Percentiles rank a stretch among this genome's conserved stretches.
Conservation (phyloP, 2,113 vertebrate genomes). For the Noturus placidus region DNA sequence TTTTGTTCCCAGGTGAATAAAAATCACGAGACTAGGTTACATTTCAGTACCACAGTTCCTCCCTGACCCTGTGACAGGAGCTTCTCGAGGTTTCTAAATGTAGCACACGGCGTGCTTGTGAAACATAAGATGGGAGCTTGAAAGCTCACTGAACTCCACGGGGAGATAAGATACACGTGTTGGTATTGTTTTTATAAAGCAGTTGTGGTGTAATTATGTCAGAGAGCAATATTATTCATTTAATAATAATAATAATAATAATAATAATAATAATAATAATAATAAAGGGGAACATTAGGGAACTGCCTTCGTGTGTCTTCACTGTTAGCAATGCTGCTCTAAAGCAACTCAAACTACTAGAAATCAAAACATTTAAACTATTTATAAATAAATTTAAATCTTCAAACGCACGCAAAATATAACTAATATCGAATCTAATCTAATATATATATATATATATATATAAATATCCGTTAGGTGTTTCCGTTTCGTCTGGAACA, state of each 20-base stretch:
- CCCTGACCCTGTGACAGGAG: background rate
- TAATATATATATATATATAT: no score
- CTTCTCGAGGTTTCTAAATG: conserved; percentile 14
- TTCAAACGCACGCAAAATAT: background rate
- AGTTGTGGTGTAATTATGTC: no score
- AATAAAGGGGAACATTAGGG: no score
- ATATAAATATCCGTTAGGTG: background rate
- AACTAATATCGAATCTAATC: no score
- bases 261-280: no score
- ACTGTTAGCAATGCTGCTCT: background rate
- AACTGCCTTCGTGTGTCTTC: background rate
- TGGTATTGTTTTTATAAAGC: no score
- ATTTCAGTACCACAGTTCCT: background rate
- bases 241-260: no score
- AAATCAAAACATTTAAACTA: no score
- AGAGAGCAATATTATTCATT: no score
- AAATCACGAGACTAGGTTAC: background rate
- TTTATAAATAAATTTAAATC: background rate
- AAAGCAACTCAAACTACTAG: background rate
- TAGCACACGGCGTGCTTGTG: background rate
- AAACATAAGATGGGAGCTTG: conserved; percentile 16
- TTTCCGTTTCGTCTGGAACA: conserved; percentile 11
- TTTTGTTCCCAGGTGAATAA: background rate
- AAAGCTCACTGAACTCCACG: conserved; percentile 16
- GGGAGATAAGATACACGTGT: background rate